Evolutionary conservation across 1,140 invertebrate species (phyloP), one percentile per base, ranked within the genome.

Genomic region (Cheumatopsyche charites): DNA sequence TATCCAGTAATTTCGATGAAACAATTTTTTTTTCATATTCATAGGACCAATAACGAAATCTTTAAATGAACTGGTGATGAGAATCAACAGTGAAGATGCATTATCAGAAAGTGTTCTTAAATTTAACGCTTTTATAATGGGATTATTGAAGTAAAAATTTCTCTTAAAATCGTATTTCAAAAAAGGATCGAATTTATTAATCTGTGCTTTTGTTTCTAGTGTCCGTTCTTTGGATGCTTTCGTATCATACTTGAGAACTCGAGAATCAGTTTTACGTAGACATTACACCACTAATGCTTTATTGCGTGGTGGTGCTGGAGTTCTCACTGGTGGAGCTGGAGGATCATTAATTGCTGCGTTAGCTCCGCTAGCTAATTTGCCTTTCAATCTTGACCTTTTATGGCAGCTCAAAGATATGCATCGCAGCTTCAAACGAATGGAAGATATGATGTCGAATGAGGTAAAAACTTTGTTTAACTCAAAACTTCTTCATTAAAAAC

Each of bases 91-190:
- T 73, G 93, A 94, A 82, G 90, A 94, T 79, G 88, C 89, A 45
- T 88, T 96, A 1, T 90, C 91, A 2, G 93, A 95, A 81, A 93
- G 92, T 71, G 87, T 92, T 78, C 87, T 94, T 69, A 95, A 94
- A 79, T 95, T 96, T 79, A 94, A 95, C 81, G 93, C 93, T 63
- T 95, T 96, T 80, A 89, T 95, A 72, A 90, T 94, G 81, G 94
- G 93, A 42, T 83, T 96, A 63, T 83, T 95, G n/a, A 96, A 95
- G 91, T 93, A 85, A 89, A 89, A 87, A 72, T n/a, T n/a, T n/a
- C n/a, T n/a, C n/a, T n/a, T n/a, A n/a, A n/a, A n/a, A n/a, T n/a
- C n/a, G n/a, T n/a, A n/a, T n/a, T n/a, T n/a, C n/a, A n/a, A n/a
- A n/a, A n/a, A n/a, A n/a, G n/a, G n/a, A n/a, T n/a, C n/a, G n/a